Evolutionary conservation across 2,113 vertebrate genomes (phyloP).

Genomic region (Clarias batrachus): DNA sequence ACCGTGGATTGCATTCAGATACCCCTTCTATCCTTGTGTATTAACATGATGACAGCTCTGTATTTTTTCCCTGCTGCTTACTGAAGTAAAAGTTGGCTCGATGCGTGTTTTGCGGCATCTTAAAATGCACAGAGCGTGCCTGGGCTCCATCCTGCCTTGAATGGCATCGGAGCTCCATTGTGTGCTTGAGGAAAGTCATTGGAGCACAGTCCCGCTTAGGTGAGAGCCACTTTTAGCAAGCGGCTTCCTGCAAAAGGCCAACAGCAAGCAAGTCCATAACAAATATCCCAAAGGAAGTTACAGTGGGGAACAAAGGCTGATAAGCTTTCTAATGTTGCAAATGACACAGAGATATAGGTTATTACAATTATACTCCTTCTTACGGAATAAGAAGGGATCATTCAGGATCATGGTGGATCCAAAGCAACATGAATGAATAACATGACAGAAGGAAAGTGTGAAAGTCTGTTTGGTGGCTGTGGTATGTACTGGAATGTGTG

Average conservation of each 20-base stretch:
- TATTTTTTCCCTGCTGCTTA: conserved; percentile 24
- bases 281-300: conserved; percentile 29
- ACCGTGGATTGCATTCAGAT: background rate
- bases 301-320: background rate
- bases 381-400: background rate
- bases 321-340: conserved; percentile 5
- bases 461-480: conserved; percentile 32
- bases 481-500: conserved; percentile 36
- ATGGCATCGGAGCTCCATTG: conserved; percentile 49
- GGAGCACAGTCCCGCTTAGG: conserved; percentile 37
- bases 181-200: conserved; percentile 45
- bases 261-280: conserved; percentile 13
- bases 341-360: background rate
- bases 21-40: background rate
- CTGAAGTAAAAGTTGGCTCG: conserved; percentile 37
- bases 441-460: background rate
- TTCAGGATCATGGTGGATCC: background rate
- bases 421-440: background rate
- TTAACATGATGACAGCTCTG: background rate
- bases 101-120: background rate
- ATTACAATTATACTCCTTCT: background rate
- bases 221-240: conserved; percentile 54
- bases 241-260: conserved; percentile 48
- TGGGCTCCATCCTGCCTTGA: conserved; percentile 29
- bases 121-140: conserved; percentile 45